These are phyloP conservation scores for Acomys russatus DNA, from an alignment of 2,797 vertebrate genomes.

Conservation along the genomic window DNA sequence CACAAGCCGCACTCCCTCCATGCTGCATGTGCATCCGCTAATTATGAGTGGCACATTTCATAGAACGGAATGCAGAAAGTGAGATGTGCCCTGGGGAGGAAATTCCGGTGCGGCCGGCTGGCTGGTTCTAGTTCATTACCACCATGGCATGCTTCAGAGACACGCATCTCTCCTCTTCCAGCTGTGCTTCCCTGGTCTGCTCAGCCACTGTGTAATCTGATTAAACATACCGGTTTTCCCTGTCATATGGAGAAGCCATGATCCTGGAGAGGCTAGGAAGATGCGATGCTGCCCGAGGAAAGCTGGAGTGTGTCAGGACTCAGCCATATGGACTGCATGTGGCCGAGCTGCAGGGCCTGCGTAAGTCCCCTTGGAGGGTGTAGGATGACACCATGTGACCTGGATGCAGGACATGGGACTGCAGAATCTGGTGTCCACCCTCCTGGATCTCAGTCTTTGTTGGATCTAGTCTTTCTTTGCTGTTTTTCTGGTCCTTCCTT, in stretches of 20 bases:
- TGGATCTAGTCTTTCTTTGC: neutral
- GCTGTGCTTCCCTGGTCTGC: neutral
- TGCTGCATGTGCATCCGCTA: neutral
- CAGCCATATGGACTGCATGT: neutral
- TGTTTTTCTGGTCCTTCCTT: neutral
- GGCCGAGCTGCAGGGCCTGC: neutral
- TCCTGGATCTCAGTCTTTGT: neutral
- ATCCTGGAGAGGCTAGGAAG: neutral
- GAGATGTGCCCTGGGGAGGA: neutral
- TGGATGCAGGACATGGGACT: neutral
- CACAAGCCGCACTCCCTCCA: neutral
- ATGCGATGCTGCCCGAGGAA: neutral
- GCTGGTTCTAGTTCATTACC: neutral
- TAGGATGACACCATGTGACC: neutral
- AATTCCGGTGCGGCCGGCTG: neutral
- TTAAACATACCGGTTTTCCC: neutral
- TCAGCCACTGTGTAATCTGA: neutral
- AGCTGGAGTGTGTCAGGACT: neutral
- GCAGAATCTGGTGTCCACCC: neutral
- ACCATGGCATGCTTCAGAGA: neutral
- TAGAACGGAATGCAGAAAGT: neutral
- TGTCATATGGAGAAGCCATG: neutral
- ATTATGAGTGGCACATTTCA: neutral
- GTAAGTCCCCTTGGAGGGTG: neutral
- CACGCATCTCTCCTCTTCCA: neutral